phyloP scores from a whole-genome alignment of 1,140 invertebrate species.

The Drosophila athabasca region DNA sequence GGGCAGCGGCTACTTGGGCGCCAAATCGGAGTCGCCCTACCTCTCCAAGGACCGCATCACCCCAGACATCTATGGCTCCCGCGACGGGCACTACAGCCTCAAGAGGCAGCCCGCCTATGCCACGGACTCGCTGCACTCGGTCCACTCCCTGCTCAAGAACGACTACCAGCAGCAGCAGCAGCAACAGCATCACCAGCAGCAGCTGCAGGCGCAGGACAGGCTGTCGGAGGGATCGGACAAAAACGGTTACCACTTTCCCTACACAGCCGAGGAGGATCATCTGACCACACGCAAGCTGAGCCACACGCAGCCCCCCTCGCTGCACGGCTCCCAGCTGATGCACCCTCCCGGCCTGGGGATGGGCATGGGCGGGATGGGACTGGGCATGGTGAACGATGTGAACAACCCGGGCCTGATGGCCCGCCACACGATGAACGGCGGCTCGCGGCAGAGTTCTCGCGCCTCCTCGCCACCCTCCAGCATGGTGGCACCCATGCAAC shows the following conservation, averaged over 20 bases:
- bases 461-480: conserved; percentile 75
- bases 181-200: conserved; percentile 85
- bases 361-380: conserved; percentile 70
- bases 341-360: conserved; percentile 43
- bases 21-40: conserved; percentile 78
- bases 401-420: conserved; percentile 84
- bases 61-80: conserved; percentile 77
- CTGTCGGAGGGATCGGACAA: conserved; percentile 90
- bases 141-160: conserved; percentile 85
- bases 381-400: conserved; percentile 84
- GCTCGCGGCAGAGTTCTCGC: conserved; percentile 82
- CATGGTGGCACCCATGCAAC: conserved; percentile 84
- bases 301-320: conserved; percentile 53
- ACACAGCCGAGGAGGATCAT: conserved; percentile 87
- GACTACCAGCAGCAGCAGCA: conserved; percentile 87
- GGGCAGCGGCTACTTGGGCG: conserved; percentile 65
- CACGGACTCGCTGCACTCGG: conserved; percentile 81
- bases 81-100: conserved; percentile 78
- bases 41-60: conserved; percentile 82
- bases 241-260: conserved; percentile 91
- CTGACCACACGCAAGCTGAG: conserved; percentile 84
- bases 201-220: conserved; percentile 84
- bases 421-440: conserved; percentile 83
- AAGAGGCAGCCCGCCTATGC: conserved; percentile 74
- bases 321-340: conserved; percentile 81